These are phyloP conservation scores for Ctenodactylus gundi DNA, from an alignment of 2,113 vertebrate genomes.

Conservation along the genomic window DNA sequence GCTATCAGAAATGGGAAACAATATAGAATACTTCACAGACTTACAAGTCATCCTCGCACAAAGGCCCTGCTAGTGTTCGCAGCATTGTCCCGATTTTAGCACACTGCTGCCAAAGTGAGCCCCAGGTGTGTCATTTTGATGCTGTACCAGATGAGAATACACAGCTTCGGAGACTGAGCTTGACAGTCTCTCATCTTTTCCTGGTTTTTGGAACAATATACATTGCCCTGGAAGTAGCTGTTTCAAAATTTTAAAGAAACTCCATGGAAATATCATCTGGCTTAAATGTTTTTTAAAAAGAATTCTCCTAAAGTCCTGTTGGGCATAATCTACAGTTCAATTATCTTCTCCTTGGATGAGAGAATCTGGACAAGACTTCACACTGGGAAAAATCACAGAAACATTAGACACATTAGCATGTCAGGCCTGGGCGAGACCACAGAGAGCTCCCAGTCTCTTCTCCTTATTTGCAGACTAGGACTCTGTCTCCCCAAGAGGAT, in stretches of 20 bases:
- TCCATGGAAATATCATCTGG: conserved; percentile 9
- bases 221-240: neutral
- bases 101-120: no score
- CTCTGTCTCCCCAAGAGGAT: conserved; percentile 33
- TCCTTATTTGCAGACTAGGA: neutral
- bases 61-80: no score
- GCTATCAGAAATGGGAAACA: no score
- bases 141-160: neutral
- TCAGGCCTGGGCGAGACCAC: neutral
- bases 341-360: neutral
- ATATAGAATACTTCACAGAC: no score
- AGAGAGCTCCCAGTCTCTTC: neutral
- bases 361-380: neutral
- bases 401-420: neutral
- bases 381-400: neutral
- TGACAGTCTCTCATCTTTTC: neutral
- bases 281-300: neutral
- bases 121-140: neutral
- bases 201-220: neutral
- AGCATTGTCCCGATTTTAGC: no score
- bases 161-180: neutral
- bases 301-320: neutral
- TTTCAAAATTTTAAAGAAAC: conserved; percentile 7
- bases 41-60: no score
- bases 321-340: neutral